Evolutionary conservation across 2,888 invertebrate genomes (phyloP).

Genomic region (Euzophera pinguis): DNA sequence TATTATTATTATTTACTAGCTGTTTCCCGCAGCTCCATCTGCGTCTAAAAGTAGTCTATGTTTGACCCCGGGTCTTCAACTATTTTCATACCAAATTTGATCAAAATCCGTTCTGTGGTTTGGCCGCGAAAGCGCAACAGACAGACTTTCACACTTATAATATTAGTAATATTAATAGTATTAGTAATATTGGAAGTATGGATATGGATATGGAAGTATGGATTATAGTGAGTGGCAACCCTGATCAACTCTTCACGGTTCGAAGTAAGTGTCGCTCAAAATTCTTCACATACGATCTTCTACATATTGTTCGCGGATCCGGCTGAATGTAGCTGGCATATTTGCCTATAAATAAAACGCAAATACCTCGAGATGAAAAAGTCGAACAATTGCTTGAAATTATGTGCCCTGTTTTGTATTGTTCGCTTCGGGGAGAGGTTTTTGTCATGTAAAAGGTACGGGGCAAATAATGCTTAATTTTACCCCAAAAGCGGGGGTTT

Average conservation of each 20-base stretch:
- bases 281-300: slow-evolving; percentile 9
- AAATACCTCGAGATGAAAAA: slow-evolving; percentile 10
- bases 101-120: no score
- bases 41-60: no score
- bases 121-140: no score
- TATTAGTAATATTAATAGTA: no score
- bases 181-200: no score
- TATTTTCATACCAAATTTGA: no score
- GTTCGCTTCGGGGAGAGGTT: slow-evolving; percentile 1
- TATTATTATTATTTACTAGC: no score
- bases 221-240: not conserved
- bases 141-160: no score
- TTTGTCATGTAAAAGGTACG: slow-evolving; percentile 9
- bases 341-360: slow-evolving; percentile 15
- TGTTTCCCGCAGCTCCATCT: no score
- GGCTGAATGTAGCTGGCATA: slow-evolving; percentile 5
- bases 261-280: slow-evolving; percentile 13
- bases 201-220: no score
- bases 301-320: not conserved
- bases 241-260: not conserved
- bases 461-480: slow-evolving; percentile 7
- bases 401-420: slow-evolving; percentile 9
- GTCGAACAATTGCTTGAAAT: slow-evolving; percentile 11
- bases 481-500: not conserved
- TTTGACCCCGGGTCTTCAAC: no score